These are phyloP conservation scores for Ceratotherium simum DNA, from an alignment of 2,113 vertebrate species.

Conservation along the genomic window DNA sequence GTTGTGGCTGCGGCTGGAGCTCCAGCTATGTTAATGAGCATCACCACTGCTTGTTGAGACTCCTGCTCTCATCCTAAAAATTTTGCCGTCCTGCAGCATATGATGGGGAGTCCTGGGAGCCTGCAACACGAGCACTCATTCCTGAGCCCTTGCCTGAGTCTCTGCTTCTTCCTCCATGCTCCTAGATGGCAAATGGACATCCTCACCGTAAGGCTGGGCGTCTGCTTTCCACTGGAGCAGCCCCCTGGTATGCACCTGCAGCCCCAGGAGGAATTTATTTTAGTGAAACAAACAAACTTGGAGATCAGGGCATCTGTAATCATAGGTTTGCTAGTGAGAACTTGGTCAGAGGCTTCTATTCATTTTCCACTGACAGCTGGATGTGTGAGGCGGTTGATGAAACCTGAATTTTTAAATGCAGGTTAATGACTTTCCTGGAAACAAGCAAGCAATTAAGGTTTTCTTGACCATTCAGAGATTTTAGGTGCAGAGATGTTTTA, in stretches of 20 bases:
- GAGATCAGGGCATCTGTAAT: not conserved
- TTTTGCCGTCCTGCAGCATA: not conserved
- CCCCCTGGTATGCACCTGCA: not conserved
- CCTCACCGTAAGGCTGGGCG: not conserved
- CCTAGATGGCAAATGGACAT: not conserved
- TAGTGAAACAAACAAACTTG: not conserved
- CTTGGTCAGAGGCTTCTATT: not conserved
- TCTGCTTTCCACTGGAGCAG: not conserved
- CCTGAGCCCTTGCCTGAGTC: not conserved
- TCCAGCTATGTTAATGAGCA: not conserved
- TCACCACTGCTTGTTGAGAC: not conserved
- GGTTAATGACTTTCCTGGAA: not conserved
- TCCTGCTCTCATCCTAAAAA: not conserved
- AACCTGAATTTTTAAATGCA: not conserved
- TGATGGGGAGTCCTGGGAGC: not conserved
- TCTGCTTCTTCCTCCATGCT: not conserved
- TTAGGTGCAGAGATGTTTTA: not conserved
- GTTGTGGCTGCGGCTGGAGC: not conserved
- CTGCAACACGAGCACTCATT: not conserved
- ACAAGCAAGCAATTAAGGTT: not conserved
- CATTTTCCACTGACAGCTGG: not conserved
- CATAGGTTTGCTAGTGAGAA: not conserved
- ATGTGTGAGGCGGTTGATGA: not conserved
- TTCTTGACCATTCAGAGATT: slow-evolving; percentile 29
- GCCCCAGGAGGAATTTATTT: not conserved